phyloP scores from a whole-genome alignment of 2,888 invertebrate genomes.

The Coecobrya sp. region DNA sequence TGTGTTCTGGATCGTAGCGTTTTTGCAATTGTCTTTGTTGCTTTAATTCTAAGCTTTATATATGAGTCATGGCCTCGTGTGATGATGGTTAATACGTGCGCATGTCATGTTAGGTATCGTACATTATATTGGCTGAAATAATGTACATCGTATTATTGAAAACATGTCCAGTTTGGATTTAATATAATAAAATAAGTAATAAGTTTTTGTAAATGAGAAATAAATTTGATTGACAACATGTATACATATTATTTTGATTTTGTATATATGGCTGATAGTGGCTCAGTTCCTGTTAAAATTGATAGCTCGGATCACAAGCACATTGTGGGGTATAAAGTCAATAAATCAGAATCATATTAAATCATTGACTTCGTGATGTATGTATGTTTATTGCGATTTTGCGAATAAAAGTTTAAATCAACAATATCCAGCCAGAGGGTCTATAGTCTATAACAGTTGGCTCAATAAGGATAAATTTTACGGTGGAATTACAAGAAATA shows the following conservation, averaged over 20 bases:
- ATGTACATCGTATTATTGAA: too few relatives aligned
- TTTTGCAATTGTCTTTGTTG: constrained; percentile 38
- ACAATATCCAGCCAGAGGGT: not conserved
- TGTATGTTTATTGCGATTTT: not conserved
- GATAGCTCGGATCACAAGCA: too few relatives aligned
- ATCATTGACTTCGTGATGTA: too few relatives aligned
- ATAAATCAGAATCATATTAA: not conserved
- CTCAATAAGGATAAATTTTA: not conserved
- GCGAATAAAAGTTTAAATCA: not conserved
- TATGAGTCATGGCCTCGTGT: not conserved
- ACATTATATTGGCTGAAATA: too few relatives aligned
- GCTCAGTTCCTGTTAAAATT: not conserved
- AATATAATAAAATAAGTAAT: too few relatives aligned
- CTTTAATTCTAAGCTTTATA: not conserved
- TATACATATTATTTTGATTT: too few relatives aligned
- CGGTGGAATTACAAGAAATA: not conserved
- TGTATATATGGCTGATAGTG: not conserved
- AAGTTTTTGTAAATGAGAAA: too few relatives aligned
- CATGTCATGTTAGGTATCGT: not conserved
- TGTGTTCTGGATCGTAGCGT: not conserved
- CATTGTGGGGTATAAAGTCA: too few relatives aligned
- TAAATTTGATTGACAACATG: too few relatives aligned
- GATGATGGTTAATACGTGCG: not conserved
- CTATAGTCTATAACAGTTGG: not conserved
- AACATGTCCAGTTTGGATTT: too few relatives aligned